Evolutionary conservation across 2,797 vertebrate genomes (phyloP).

Genomic region (Naso thynnoides): DNA sequence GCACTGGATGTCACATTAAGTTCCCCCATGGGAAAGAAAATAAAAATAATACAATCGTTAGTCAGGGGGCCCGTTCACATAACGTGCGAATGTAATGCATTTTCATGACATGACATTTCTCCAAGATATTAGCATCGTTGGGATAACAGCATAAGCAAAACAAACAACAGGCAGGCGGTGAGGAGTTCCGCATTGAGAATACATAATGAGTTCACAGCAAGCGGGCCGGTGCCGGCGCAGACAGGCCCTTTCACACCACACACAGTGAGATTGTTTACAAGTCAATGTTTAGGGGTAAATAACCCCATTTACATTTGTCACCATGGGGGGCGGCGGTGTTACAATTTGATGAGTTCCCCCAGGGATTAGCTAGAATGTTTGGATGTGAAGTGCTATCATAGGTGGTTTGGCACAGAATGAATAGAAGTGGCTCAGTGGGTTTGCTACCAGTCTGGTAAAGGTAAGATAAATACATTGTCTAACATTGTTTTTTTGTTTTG

Average conservation of each 20-base stretch:
- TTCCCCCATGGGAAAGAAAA: constrained; percentile 27
- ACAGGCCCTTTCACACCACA: constrained; percentile 49
- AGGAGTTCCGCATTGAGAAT: constrained; percentile 47
- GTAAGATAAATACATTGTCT: constrained; percentile 19
- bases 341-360: constrained; percentile 57
- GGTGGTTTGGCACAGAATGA: constrained; percentile 31
- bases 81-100: constrained; percentile 39
- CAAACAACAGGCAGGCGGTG: constrained; percentile 55
- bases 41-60: constrained; percentile 29
- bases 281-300: constrained; percentile 71
- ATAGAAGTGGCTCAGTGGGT: constrained; percentile 32
- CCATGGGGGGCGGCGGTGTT: constrained; percentile 30
- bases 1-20: constrained; percentile 9
- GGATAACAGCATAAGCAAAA: constrained; percentile 63
- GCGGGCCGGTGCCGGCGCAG: constrained; percentile 37
- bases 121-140: constrained; percentile 64
- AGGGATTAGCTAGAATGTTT: constrained; percentile 55
- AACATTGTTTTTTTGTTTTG: neutral
- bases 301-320: constrained; percentile 73
- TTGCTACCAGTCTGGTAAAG: constrained; percentile 5
- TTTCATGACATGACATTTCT: constrained; percentile 66
- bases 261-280: constrained; percentile 70
- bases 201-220: constrained; percentile 70
- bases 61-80: constrained; percentile 20
- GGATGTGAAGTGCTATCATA: constrained; percentile 51